Base-by-base conservation (phyloP, 2,888 invertebrate genomes). In the Frankliniella intonsa region DNA sequence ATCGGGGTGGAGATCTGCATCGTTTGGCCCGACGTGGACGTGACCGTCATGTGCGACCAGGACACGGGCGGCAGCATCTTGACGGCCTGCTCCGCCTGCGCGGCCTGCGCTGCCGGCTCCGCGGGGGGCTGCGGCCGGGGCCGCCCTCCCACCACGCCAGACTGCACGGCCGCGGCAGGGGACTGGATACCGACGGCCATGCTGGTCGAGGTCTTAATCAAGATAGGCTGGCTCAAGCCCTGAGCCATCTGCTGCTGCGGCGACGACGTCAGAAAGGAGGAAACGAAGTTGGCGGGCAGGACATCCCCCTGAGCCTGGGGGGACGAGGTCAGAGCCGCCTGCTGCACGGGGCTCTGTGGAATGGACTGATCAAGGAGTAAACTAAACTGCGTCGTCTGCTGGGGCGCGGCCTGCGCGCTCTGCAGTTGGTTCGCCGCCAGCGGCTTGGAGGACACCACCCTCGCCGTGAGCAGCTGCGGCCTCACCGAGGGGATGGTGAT, bases 71-170 rank as follows among this genome's bases (percentile, higher is more conserved):
- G 55, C 55, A 55, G 17, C 19, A 55, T 19, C 19, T 55, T 55
- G 7, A 19, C 83, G 82, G 81, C 82, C 83, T 80, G 83, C 79
- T 82, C 82, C 81, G 84, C 84, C 27, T 82, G 83, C 62, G 83
- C 94, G 79, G 90, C 89, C 85, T 92, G 88, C 50, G 86, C 86
- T 50, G 86, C 85, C 79, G 88, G 85, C 80, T 83, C 80, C 14
- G 81, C 50, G 22, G 84, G 50, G n/a, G 83, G 80, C 11, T 83
- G n/a, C 27, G 69, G 50, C 80, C 83, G 82, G 69, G 82, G 81
- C 81, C 83, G 83, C 82, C 88, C 87, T 86, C 83, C 89, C 84
- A n/a, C n/a, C n/a, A n/a, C n/a, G n/a, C n/a, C n/a, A n/a, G n/a
- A n/a, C n/a, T n/a, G n/a, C n/a, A 85, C 87, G 84, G 85, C 87